Evolutionary conservation across 2,113 vertebrate genomes (phyloP).

Genomic region (Microtus ochrogaster): DNA sequence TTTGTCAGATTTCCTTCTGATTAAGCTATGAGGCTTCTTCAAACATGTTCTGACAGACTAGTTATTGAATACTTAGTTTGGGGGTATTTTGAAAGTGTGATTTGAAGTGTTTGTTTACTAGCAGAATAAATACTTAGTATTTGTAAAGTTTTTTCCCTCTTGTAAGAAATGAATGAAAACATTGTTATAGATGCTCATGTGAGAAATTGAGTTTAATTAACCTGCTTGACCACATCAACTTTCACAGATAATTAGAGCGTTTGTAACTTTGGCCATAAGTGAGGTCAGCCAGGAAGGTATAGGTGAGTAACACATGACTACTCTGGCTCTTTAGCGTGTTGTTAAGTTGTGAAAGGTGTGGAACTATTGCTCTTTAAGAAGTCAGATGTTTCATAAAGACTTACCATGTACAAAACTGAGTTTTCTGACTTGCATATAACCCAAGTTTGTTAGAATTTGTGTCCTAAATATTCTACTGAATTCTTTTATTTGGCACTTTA

Average conservation of each 20-base stretch:
- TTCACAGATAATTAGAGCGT: neutral
- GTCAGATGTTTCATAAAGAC: neutral
- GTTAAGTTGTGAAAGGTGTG: neutral
- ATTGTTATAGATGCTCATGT: neutral
- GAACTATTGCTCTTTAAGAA: slow-evolving; percentile 11
- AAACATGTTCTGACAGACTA: slow-evolving; percentile 41
- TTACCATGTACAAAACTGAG: neutral
- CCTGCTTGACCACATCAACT: neutral
- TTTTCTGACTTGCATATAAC: slow-evolving; percentile 33
- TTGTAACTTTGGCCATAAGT: neutral
- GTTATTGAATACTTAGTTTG: neutral
- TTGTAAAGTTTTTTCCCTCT: neutral
- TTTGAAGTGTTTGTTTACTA: neutral
- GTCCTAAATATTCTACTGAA: neutral
- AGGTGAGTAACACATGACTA: neutral
- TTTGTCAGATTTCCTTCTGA: slow-evolving; percentile 33
- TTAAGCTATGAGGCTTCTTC: slow-evolving; percentile 32
- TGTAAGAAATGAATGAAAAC: neutral
- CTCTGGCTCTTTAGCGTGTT: neutral
- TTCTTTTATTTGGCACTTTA: neutral
- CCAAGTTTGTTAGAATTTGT: slow-evolving; percentile 53
- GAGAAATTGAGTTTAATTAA: slow-evolving; percentile 37
- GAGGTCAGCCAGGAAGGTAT: neutral
- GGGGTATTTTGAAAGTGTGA: neutral
- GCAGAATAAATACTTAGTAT: neutral